These are phyloP conservation scores for Acanthopleura granulata DNA, from an alignment of 2,888 invertebrate species.

Conservation along the genomic window DNA sequence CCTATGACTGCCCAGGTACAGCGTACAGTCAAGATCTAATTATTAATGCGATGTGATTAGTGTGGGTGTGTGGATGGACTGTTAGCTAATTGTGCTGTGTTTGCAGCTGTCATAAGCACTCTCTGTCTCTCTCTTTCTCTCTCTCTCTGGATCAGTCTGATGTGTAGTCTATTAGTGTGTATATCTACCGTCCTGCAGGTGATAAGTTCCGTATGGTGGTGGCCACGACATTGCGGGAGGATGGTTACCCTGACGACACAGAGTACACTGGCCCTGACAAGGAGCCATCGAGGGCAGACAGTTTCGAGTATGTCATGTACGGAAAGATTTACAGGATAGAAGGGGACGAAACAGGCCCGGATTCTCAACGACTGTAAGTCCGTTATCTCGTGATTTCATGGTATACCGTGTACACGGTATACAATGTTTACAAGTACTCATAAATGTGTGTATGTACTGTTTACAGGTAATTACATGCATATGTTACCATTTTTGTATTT, in stretches of 20 bases:
- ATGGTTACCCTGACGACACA: constrained; percentile 91
- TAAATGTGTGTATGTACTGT: too few species aligned
- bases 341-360: constrained; percentile 90
- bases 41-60: too few species aligned
- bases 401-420: too few species aligned
- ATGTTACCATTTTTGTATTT: too few species aligned
- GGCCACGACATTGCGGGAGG: constrained; percentile 94
- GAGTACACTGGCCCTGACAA: constrained; percentile 82
- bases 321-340: constrained; percentile 98
- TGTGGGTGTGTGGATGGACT: too few species aligned
- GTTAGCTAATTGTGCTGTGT: constrained; percentile 1
- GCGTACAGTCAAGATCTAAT: too few species aligned
- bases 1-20: too few species aligned
- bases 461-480: too few species aligned
- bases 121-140: constrained; percentile 21
- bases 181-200: constrained; percentile 60
- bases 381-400: too few species aligned
- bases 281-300: constrained; percentile 85
- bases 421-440: too few species aligned
- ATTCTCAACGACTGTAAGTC: constrained; percentile 79
- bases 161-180: neutral
- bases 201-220: constrained; percentile 90
- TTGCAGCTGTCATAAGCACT: neutral
- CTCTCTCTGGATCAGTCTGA: constrained; percentile 6
- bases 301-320: constrained; percentile 99